phyloP scores from a whole-genome alignment of 2,797 vertebrate genomes.

The Darevskia mixta region DNA sequence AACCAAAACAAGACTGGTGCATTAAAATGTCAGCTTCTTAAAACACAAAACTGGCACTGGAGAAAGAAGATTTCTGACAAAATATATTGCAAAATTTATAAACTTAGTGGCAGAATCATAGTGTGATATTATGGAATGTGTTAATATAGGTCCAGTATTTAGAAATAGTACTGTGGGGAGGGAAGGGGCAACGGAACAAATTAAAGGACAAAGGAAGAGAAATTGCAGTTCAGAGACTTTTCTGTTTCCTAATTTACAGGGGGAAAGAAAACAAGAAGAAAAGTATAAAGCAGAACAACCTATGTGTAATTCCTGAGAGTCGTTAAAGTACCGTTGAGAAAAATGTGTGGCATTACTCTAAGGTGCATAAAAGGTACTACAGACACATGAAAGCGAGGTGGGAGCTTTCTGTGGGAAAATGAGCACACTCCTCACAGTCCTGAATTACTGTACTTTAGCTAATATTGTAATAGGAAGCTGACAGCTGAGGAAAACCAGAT shows the following conservation, averaged over 20 bases:
- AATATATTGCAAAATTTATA: background rate
- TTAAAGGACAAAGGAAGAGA: background rate
- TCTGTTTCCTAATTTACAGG: background rate
- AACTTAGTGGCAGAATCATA: background rate
- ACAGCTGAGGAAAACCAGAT: conserved; percentile 33
- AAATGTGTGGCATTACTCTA: background rate
- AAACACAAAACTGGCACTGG: background rate
- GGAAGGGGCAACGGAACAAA: no score
- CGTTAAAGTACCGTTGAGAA: background rate
- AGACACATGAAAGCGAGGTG: background rate
- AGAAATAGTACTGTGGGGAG: background rate
- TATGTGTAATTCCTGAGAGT: background rate
- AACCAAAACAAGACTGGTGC: background rate
- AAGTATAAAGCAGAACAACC: background rate
- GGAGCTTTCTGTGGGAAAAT: conserved; percentile 15
- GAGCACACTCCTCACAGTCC: background rate
- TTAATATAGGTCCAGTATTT: background rate
- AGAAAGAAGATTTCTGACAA: background rate
- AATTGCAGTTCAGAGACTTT: background rate
- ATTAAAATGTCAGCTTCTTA: background rate
- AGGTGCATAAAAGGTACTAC: background rate
- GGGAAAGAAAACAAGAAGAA: background rate
- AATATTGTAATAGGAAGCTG: conserved; percentile 4
- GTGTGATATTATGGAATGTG: background rate
- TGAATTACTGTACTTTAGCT: conserved; percentile 42